phyloP scores from a whole-genome alignment of 2,888 invertebrate genomes.

The Mythimna impura region DNA sequence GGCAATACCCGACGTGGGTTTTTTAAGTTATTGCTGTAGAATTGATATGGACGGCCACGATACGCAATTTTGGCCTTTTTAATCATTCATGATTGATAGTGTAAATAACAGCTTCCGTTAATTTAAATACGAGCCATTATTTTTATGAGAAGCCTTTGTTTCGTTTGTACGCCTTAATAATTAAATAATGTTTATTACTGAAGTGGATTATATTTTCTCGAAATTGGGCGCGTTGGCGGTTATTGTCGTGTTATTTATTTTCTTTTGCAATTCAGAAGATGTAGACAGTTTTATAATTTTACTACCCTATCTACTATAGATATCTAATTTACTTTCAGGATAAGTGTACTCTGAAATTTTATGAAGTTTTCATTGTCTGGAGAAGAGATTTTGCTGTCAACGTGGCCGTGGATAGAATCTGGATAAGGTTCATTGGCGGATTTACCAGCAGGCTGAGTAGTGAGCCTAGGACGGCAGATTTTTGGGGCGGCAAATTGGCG shows the following conservation, averaged over 20 bases:
- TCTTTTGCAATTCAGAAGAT: background rate
- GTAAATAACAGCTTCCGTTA: slow-evolving; percentile 43
- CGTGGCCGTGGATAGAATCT: no score
- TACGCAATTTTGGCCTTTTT: slow-evolving; percentile 55
- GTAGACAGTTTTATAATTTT: no score
- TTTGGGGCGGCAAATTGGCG: no score
- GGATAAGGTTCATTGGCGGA: no score
- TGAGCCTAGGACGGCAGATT: no score
- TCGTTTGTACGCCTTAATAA: slow-evolving; percentile 7
- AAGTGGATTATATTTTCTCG: slow-evolving; percentile 12
- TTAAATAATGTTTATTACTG: slow-evolving; percentile 9
- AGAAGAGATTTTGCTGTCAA: no score
- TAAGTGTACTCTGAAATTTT: no score
- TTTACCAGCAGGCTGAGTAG: no score
- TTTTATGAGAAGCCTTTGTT: slow-evolving; percentile 19
- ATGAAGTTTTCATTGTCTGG: no score
- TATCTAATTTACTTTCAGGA: no score
- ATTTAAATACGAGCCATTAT: slow-evolving; percentile 38
- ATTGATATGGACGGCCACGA: slow-evolving; percentile 64
- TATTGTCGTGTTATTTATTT: background rate
- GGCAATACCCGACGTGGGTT: slow-evolving; percentile 46
- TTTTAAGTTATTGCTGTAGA: slow-evolving; percentile 64
- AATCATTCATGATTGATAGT: slow-evolving; percentile 58
- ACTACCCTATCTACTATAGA: no score
- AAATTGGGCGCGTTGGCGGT: background rate